A percentile compares a stretch with the other conserved stretches of the same genome.
Conservation (phyloP, 1,140 invertebrate species). For the Conus betulinus region DNA sequence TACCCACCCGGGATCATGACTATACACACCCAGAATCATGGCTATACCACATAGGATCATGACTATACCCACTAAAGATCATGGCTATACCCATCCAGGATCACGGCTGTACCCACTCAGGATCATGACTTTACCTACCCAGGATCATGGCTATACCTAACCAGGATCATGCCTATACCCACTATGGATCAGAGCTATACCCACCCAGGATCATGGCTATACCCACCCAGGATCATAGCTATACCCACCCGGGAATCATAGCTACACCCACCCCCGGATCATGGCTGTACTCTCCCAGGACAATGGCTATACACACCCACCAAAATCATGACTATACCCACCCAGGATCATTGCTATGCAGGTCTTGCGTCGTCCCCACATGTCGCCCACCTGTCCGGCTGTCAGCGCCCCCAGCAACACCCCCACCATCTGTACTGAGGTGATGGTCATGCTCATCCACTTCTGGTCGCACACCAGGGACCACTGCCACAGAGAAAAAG, state of each 20-base stretch:
- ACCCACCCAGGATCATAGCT: not conserved
- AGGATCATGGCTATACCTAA: no score
- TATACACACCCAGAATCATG: no score
- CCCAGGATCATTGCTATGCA: slow-evolving; percentile 27
- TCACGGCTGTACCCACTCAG: no score
- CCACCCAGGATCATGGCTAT: no score
- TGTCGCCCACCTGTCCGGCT: slow-evolving; percentile 50
- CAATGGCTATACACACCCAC: not conserved
- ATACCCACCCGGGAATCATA: not conserved
- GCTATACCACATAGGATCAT: no score
- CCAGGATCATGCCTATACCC: no score
- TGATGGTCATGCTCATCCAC: slow-evolving; percentile 46
- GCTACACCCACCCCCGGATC: not conserved
- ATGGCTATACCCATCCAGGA: no score
- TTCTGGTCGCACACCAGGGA: slow-evolving; percentile 50
- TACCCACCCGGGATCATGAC: no score
- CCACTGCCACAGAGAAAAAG: slow-evolving; percentile 47
- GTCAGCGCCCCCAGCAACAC: slow-evolving; percentile 48
- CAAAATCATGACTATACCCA: not conserved
- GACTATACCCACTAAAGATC: no score
- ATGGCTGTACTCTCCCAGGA: not conserved
- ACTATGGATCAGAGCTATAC: no score
- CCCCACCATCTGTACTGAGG: slow-evolving; percentile 56
- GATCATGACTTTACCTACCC: no score
- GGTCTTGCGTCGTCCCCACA: slow-evolving; percentile 46